phyloP scores from a whole-genome alignment of 2,113 vertebrate species.

The Silurus asotus region DNA sequence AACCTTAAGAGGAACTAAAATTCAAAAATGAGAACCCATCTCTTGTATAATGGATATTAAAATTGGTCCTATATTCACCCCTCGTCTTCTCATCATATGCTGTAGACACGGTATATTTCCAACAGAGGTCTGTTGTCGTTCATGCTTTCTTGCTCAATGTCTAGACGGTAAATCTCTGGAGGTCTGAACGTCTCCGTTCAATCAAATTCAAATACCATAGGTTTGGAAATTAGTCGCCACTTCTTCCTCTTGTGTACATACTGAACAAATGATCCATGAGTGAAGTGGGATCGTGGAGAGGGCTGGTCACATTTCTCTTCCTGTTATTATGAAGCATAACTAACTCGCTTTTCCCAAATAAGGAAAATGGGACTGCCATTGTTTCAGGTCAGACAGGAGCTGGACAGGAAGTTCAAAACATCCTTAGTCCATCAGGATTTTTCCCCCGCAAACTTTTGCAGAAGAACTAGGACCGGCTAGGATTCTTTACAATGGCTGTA shows the following conservation, averaged over 20 bases:
- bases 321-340: constrained; percentile 3
- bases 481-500: neutral
- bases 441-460: neutral
- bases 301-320: constrained; percentile 15
- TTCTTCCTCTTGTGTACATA: neutral
- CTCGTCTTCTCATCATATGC: neutral
- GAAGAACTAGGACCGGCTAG: neutral
- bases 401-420: constrained; percentile 31
- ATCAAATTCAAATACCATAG: neutral
- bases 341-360: constrained; percentile 21
- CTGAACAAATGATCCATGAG: constrained; percentile 1
- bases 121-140: neutral
- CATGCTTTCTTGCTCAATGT: neutral
- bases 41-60: neutral
- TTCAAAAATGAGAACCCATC: neutral
- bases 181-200: neutral
- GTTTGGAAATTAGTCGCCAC: neutral
- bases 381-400: constrained; percentile 21
- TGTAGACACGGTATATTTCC: neutral
- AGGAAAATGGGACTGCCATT: neutral
- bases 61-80: neutral
- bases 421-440: neutral
- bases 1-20: constrained; percentile 4
- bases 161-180: constrained; percentile 15
- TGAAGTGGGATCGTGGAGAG: neutral